Evolutionary conservation across 2,888 invertebrate genomes (phyloP).

Genomic region (Euzetes globulus): DNA sequence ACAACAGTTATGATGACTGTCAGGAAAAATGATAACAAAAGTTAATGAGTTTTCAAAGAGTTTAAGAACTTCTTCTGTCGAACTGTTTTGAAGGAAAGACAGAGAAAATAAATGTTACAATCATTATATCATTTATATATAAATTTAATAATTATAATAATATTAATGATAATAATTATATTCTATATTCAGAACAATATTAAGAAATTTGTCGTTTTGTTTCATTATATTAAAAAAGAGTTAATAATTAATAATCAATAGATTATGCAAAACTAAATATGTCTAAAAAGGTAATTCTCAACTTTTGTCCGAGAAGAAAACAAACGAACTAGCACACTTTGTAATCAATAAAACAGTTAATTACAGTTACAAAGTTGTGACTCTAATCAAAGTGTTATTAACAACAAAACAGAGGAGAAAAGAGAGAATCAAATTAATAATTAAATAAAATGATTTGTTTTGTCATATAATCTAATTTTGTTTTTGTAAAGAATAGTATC

Average conservation of each 20-base stretch:
- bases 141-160: background rate
- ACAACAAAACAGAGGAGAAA: background rate
- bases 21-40: background rate
- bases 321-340: background rate
- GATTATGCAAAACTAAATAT: background rate
- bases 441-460: constrained; percentile 6
- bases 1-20: background rate
- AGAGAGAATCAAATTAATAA: background rate
- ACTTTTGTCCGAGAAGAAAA: background rate
- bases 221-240: background rate
- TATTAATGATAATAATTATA: background rate
- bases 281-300: background rate
- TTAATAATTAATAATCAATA: background rate
- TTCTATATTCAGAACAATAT: constrained; percentile 3
- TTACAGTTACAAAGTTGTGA: too few relatives aligned
- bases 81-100: background rate
- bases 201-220: background rate
- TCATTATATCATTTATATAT: background rate
- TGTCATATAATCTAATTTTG: constrained; percentile 1
- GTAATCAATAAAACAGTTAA: too few relatives aligned
- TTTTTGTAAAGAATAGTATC: constrained; percentile 16
- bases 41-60: constrained; percentile 5
- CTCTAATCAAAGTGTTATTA: too few relatives aligned
- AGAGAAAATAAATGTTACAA: constrained; percentile 5
- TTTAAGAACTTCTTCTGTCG: background rate